A percentile compares a stretch with the other conserved stretches of the same genome.
phyloP scores from a whole-genome alignment of 2,797 vertebrate species.

The Crypturellus tataupa region DNA sequence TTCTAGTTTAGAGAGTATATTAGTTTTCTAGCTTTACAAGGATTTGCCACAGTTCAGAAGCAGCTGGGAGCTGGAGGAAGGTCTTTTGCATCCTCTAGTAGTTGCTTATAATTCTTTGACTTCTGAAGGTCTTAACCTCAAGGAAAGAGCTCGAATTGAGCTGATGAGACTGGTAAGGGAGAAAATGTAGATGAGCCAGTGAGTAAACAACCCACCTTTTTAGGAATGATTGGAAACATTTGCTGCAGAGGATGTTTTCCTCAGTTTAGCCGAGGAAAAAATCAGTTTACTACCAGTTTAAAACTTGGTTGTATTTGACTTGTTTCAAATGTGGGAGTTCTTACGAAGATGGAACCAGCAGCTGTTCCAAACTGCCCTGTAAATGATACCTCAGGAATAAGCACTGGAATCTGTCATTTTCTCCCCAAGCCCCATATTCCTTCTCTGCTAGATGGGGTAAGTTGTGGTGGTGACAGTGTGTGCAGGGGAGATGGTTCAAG shows the following conservation, averaged over 20 bases:
- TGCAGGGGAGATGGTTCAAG: background rate
- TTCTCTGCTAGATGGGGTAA: background rate
- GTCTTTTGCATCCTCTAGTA: background rate
- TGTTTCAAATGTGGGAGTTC: background rate
- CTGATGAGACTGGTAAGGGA: background rate
- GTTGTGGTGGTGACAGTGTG: background rate
- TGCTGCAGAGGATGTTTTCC: background rate
- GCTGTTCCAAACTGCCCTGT: background rate
- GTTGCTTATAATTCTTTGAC: background rate
- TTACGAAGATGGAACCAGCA: background rate
- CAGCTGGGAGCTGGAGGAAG: background rate
- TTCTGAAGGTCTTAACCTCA: background rate
- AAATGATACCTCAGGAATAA: background rate
- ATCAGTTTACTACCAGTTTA: background rate
- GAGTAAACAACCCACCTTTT: background rate
- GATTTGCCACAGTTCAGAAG: background rate
- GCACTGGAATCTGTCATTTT: background rate
- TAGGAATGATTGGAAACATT: background rate
- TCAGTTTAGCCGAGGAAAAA: background rate
- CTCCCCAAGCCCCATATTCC: background rate
- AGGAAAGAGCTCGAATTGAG: background rate
- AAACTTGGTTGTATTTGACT: background rate
- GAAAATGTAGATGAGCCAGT: background rate
- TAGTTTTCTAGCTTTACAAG: background rate
- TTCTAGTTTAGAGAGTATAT: background rate